phyloP scores from a whole-genome alignment of 2,888 invertebrate species.

The Cryptosula pallasiana region DNA sequence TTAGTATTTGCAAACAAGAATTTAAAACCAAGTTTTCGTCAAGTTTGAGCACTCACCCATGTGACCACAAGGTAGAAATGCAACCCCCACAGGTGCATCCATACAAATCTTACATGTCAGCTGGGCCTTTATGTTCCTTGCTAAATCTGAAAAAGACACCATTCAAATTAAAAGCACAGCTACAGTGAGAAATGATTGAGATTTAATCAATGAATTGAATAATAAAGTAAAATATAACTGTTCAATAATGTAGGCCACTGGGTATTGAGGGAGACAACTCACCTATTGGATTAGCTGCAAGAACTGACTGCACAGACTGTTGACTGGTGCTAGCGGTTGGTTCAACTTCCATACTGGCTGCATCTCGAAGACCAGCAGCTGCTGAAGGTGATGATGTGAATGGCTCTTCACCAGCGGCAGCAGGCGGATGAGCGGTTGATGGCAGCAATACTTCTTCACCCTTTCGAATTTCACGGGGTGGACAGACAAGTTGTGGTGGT shows the following conservation, averaged over 20 bases:
- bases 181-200: neutral
- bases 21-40: no score
- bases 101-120: neutral
- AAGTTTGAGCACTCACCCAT: neutral
- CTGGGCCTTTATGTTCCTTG: neutral
- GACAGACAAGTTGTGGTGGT: neutral
- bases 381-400: neutral
- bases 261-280: no score
- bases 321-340: no score
- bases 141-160: neutral
- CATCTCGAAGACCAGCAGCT: neutral
- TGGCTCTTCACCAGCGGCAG: neutral
- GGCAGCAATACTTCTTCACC: neutral
- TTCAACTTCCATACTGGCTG: no score
- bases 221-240: no score
- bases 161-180: neutral
- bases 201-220: no score
- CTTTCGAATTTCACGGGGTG: neutral
- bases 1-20: no score
- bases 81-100: neutral
- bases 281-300: no score
- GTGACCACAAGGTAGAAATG: neutral
- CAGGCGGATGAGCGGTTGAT: neutral
- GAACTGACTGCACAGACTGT: no score
- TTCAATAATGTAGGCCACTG: no score